These are phyloP conservation scores for Alitta virens DNA, from an alignment of 2,888 invertebrate species.

Conservation along the genomic window DNA sequence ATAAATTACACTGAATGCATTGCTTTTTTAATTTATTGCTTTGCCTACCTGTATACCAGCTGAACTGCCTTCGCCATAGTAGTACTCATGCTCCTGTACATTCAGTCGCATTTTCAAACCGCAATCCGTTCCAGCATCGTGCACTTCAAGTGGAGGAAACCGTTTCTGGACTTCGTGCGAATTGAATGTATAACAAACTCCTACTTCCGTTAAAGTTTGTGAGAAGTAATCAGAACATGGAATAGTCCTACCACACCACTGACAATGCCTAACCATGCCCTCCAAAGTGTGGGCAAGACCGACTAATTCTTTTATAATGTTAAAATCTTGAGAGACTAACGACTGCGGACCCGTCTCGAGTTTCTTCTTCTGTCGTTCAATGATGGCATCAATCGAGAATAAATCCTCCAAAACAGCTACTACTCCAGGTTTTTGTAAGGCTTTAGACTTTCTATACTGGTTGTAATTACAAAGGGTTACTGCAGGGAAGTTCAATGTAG, in stretches of 20 bases:
- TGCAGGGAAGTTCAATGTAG: conserved; percentile 9
- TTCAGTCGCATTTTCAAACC: conserved; percentile 4
- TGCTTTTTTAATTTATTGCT: too few species aligned
- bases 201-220: conserved; percentile 10
- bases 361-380: not conserved
- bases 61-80: conserved; percentile 12
- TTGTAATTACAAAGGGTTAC: conserved; percentile 16
- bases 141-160: not conserved
- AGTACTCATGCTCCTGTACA: conserved; percentile 14
- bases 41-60: conserved; percentile 15
- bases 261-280: not conserved
- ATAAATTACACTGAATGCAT: too few species aligned
- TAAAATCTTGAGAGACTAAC: not conserved
- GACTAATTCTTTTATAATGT: not conserved
- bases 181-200: conserved; percentile 16
- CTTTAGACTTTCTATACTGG: conserved; percentile 13
- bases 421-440: not conserved
- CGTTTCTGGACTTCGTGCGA: not conserved
- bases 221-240: conserved; percentile 5
- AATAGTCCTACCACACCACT: not conserved
- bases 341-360: not conserved
- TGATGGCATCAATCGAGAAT: not conserved
- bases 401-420: not conserved
- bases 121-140: conserved; percentile 10
- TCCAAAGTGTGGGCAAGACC: not conserved